phyloP scores from a whole-genome alignment of 2,797 vertebrate species.

The Spondyliosoma cantharus region DNA sequence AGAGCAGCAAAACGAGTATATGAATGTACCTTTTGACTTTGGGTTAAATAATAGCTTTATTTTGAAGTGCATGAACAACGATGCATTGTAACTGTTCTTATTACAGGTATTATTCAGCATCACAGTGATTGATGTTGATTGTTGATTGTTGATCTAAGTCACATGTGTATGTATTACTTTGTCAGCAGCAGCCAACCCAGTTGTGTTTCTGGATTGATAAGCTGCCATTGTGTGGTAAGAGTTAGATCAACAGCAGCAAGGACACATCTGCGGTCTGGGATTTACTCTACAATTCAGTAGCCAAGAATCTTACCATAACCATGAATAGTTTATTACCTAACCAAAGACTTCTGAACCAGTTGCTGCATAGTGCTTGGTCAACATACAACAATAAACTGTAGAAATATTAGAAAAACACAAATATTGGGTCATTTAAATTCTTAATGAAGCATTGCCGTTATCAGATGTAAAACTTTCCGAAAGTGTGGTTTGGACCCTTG shows the following conservation, averaged over 20 bases:
- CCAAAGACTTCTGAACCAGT: not conserved
- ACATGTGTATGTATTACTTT: conserved; percentile 48
- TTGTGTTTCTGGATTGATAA: conserved; percentile 12
- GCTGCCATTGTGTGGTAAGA: conserved; percentile 1
- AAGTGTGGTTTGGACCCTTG: not conserved
- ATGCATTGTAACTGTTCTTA: conserved; percentile 13
- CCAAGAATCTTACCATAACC: not conserved
- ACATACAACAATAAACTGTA: not conserved
- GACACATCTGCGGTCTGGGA: conserved; percentile 14
- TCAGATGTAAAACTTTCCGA: not conserved
- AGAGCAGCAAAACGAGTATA: conserved; percentile 1
- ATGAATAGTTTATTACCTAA: not conserved
- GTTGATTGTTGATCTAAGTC: conserved; percentile 49
- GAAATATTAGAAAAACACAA: not conserved
- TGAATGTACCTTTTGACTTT: not conserved
- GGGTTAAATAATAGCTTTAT: no score
- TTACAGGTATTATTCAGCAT: conserved; percentile 51
- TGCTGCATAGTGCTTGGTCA: not conserved
- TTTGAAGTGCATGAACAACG: conserved; percentile 14
- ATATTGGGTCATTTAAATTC: no score
- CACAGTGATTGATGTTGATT: no score
- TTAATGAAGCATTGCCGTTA: not conserved
- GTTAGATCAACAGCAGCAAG: conserved; percentile 24
- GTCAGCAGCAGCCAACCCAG: conserved; percentile 34
- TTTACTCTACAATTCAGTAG: conserved; percentile 11